Percentiles rank a stretch among this genome's conserved stretches.
phyloP scores from a whole-genome alignment of 1,140 invertebrate species.

The Orchestia grillus region DNA sequence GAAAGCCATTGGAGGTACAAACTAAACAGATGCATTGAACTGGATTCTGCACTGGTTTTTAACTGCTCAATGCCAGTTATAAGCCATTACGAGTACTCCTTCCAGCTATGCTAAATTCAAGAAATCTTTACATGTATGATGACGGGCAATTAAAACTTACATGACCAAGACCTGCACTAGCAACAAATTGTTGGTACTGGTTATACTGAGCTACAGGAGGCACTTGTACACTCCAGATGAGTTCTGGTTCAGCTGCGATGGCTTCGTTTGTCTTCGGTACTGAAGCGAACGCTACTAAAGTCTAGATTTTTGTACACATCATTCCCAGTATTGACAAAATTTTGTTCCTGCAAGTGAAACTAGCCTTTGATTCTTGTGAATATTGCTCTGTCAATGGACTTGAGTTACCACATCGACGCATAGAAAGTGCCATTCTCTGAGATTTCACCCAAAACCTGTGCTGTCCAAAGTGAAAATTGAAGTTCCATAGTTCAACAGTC shows the following conservation, averaged over 20 bases:
- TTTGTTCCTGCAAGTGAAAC: background rate
- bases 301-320: background rate
- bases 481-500: background rate
- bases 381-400: background rate
- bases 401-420: background rate
- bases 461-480: background rate
- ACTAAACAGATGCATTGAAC: background rate
- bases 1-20: background rate
- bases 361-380: background rate
- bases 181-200: background rate
- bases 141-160: background rate
- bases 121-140: background rate
- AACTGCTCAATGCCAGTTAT: slow-evolving; percentile 51
- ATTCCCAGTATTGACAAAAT: background rate
- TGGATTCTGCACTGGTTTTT: background rate
- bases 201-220: background rate
- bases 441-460: too few species aligned
- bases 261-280: background rate
- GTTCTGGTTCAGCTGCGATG: background rate
- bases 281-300: background rate
- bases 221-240: background rate
- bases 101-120: background rate
- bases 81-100: background rate
- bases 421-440: too few species aligned
- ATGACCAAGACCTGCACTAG: background rate